Base-by-base conservation (phyloP, 2,888 invertebrate genomes). In the Tuberolachnus salignus region DNA sequence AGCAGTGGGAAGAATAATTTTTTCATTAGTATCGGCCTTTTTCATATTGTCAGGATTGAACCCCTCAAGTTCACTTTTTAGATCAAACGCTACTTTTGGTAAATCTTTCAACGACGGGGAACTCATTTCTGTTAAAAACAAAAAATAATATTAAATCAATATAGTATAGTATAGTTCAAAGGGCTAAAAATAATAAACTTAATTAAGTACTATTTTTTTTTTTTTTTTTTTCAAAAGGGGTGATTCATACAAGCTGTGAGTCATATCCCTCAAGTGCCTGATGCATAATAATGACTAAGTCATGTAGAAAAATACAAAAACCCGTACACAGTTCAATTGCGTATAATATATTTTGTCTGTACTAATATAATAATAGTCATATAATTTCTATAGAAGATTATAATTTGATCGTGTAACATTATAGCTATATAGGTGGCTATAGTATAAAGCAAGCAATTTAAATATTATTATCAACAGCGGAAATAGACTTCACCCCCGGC, bases 1-100 rank as follows among this genome's bases (percentile, higher is more conserved):
- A 83, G 95, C 95, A 61, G 96, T 94, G 80, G 97, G 97, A 84
- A 98, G 89, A 82, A 95, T 90, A 81, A 94, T 93, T 87, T 97
- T 98, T 86, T 97, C 97, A 83, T 93, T 91, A 80, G 95, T 96
- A 83, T 92, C 92, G 11, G 94, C 93, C 85, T 94, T 94, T 85
- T 94, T 94, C 86, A 98, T 89, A 84, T 93, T 92, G 84, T 91
- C 91, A 81, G 93, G 90, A 86, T 95, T 93, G 89, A 98, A 98
- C 71, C 92, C 92, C 87, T 95, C 94, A 84, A 98, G 89, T 88
- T 96, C 95, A 85, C 91, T 93, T 87, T 96, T 96, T 82, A 96
- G 89, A 86, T 94, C 93, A 80, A 90, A 90, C 83, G 93, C 93
- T 82, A 96, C 95, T 89, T 94, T 94, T 83, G 95, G 95, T 84